Evolutionary conservation across 2,113 vertebrate species (phyloP).

Genomic region (Alectura lathami): DNA sequence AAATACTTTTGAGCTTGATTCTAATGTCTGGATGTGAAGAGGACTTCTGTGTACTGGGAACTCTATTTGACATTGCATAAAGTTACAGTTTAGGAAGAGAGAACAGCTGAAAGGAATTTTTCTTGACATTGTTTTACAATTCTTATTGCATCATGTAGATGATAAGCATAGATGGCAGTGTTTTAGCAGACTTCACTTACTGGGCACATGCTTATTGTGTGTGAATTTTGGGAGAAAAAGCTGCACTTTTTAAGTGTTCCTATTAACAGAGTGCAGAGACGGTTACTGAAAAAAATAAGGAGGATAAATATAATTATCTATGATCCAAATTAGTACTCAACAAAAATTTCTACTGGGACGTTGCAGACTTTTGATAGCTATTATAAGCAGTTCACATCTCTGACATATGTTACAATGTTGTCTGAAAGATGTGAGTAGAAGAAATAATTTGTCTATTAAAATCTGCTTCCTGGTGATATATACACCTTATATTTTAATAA

Average conservation of each 20-base stretch:
- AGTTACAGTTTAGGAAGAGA: background rate
- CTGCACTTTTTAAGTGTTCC: fast-evolving
- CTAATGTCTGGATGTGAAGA: background rate
- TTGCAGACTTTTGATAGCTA: background rate
- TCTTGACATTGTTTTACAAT: background rate
- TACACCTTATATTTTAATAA: background rate
- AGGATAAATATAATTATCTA: background rate
- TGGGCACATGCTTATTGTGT: background rate
- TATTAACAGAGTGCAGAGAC: background rate
- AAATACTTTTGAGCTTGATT: background rate
- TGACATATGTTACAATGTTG: background rate
- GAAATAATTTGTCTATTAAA: background rate
- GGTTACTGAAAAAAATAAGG: background rate
- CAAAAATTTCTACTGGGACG: background rate
- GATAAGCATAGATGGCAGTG: background rate
- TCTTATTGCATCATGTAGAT: background rate
- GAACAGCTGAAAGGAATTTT: background rate
- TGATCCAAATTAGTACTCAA: background rate
- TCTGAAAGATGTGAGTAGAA: background rate
- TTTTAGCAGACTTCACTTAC: background rate
- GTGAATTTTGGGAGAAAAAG: background rate
- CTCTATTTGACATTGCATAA: background rate
- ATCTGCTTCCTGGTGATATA: background rate
- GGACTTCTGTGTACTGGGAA: background rate
- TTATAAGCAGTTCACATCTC: background rate